Evolutionary conservation across 2,888 invertebrate species (phyloP).

Genomic region (Dyspetes luteomarginatus): DNA sequence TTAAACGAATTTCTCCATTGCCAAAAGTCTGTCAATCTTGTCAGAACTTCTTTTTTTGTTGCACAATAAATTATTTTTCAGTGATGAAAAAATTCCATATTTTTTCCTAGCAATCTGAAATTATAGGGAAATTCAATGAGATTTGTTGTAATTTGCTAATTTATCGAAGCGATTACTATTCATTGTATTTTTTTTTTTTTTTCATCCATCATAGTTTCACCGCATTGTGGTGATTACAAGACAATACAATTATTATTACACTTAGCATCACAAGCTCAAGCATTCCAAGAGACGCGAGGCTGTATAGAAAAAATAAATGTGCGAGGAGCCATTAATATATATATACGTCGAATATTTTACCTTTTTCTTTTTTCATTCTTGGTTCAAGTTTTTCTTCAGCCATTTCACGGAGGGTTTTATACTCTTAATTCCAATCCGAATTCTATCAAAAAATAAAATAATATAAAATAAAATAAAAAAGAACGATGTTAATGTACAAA

Average conservation of each 20-base stretch:
- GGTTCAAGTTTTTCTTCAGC: not conserved
- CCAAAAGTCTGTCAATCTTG: too few species aligned
- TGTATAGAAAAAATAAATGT: slow-evolving; percentile 18
- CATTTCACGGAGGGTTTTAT: not conserved
- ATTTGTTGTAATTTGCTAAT: not conserved
- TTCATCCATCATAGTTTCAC: slow-evolving; percentile 44
- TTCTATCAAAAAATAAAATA: not conserved
- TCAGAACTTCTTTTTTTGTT: too few species aligned
- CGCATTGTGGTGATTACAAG: slow-evolving; percentile 56
- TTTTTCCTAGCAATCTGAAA: not conserved
- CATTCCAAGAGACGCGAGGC: slow-evolving; percentile 33
- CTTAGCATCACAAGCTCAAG: slow-evolving; percentile 61
- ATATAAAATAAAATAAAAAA: not conserved
- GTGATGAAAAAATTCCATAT: too few species aligned
- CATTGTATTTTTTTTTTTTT: slow-evolving; percentile 46
- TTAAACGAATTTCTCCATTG: too few species aligned
- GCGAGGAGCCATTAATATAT: not conserved
- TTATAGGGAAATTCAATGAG: not conserved
- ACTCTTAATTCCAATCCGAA: not conserved
- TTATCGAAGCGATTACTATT: slow-evolving; percentile 44
- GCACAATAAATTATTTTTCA: too few species aligned
- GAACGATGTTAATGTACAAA: slow-evolving; percentile 19
- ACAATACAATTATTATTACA: slow-evolving; percentile 63
- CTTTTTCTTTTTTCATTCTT: too few species aligned
- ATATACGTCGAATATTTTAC: not conserved